Base-by-base conservation (phyloP, 2,113 vertebrate genomes). In the Caranx ignobilis region DNA sequence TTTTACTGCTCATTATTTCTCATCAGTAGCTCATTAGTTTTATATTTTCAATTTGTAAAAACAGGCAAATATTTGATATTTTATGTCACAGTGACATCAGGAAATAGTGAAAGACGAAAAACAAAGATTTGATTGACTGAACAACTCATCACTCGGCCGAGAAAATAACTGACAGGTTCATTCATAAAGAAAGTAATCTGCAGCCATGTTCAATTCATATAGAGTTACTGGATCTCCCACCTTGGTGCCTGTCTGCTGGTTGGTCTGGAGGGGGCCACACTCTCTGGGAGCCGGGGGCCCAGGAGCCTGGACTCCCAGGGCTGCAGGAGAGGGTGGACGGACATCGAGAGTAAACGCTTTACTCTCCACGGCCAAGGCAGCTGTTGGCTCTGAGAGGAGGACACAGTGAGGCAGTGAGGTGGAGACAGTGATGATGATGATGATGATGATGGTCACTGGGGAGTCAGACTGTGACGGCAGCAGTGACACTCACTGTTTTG, bases 321-420 rank as follows among this genome's bases (percentile, higher is more conserved):
- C 72, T 66, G 70, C 78, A 57, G 91, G 91, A 80, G 93, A 93
- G 37, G 77, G 59, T 5, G 87, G 90, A 45, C 37, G 82, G 83
- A 87, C 79, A 66, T 88, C 83, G 31, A 89, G 87, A 77, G 87
- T 64, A 57, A 83, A 84, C 8, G 37, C 43, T 71, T 88, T 85
- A 81, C 87, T 87, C 87, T 93, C 91, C 55, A 85, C 35, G 78
- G 81, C 81, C 90, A 91, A 90, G 88, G 90, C 92, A 94, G 92
- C 87, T 84, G 91, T 87, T 74, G 91, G 91, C 84, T 92, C 93
- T 94, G 79, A 52, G 3, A 50, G 21, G 2, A 31, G 9, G 18
- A 68, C 37, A 74, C 7, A 26, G 7, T 32, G 66, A 45, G 2
- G 1, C 26, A 26, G 26, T 26, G 26, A 26, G 26, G 26, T 26